Percentiles rank a stretch among this genome's conserved stretches.
Conservation (phyloP, 2,888 invertebrate genomes). For the Meiosimyza decipiens region DNA sequence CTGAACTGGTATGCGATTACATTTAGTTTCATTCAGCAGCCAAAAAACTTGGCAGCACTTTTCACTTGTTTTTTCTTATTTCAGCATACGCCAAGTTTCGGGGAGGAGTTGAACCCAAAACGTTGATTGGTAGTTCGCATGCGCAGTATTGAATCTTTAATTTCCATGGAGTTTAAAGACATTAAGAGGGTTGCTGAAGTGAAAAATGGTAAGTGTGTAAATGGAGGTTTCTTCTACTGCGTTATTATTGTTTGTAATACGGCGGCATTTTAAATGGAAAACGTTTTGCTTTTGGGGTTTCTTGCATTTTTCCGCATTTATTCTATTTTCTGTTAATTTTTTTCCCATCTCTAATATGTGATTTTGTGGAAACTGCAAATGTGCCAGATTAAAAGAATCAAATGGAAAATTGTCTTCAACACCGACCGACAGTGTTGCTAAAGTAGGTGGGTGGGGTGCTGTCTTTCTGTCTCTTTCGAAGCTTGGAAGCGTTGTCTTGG, state of each 20-base stretch:
- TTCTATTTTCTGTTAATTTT: constrained; percentile 40
- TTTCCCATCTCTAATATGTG: constrained; percentile 41
- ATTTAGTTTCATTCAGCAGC: neutral
- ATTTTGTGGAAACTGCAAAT: constrained; percentile 58
- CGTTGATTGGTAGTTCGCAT: constrained; percentile 46
- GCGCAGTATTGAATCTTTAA: constrained; percentile 30
- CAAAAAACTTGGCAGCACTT: constrained; percentile 58
- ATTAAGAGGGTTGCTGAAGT: constrained; percentile 29
- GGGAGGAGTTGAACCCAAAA: constrained; percentile 39
- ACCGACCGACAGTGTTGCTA: constrained; percentile 3
- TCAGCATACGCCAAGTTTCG: constrained; percentile 12
- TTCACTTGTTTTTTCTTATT: constrained; percentile 30
- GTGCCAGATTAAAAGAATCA: constrained; percentile 64
- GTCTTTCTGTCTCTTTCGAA: neutral
- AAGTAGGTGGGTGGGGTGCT: constrained; percentile 16
- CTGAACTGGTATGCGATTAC: neutral
- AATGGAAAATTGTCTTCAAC: constrained; percentile 56
- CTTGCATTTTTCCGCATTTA: constrained; percentile 16
- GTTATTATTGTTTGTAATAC: constrained; percentile 2
- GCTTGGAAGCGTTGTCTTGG: too few relatives aligned
- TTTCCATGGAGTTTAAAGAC: constrained; percentile 24
- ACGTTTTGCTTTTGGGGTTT: constrained; percentile 64
- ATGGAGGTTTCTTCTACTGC: constrained; percentile 1
- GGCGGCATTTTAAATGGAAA: constrained; percentile 65
- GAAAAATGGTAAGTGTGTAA: constrained; percentile 34